Base-by-base conservation (phyloP, 2,888 invertebrate genomes). In the Isoperla grammatica region DNA sequence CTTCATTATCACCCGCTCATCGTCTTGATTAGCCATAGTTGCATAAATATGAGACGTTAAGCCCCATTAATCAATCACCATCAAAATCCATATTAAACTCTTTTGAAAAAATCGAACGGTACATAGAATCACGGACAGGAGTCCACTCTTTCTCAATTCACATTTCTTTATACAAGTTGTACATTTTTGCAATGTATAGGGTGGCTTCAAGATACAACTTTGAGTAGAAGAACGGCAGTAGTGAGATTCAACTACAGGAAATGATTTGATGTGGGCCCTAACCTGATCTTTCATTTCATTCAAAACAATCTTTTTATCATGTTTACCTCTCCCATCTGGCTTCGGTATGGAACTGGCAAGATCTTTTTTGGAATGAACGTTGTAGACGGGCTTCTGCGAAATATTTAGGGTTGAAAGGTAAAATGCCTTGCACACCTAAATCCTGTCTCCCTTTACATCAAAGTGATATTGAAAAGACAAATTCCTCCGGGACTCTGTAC, bases 171-270 rank as follows among this genome's bases (percentile, higher is more conserved):
- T 62, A 63, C 20, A 63, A 39, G n/a, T 59, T 45, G 29, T 55
- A 63, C 62, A 63, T 63, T 50, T 63, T 63, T 20, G n/a, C 22
- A 19, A 63, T 37, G 53, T 55, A 63, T 22, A 63, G 40, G 15
- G 43, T n/a, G 20, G 62, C 37, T 17, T 59, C 63, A 42, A 63
- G 35, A 60, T 63, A 63, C 39, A 37, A n/a, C 37, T 63, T 40
- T 48, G 54, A 11, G 49, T 54, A 22, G 46, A 45, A 12, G 46
- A 43, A 23, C 62, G 29, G 42, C 63, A 63, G 43, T 63, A 63
- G 48, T 63, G 63, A 15, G 63, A 63, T 57, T 63, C 61, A 11
- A 63, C 50, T 13, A 23, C 23, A 17, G 62, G 59, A 13, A 63
- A 63, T 23, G 61, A 63, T 12, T 60, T 43, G 19, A 63, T 63